Conservation (phyloP, 1,140 invertebrate species). For the Chironomus tepperi region DNA sequence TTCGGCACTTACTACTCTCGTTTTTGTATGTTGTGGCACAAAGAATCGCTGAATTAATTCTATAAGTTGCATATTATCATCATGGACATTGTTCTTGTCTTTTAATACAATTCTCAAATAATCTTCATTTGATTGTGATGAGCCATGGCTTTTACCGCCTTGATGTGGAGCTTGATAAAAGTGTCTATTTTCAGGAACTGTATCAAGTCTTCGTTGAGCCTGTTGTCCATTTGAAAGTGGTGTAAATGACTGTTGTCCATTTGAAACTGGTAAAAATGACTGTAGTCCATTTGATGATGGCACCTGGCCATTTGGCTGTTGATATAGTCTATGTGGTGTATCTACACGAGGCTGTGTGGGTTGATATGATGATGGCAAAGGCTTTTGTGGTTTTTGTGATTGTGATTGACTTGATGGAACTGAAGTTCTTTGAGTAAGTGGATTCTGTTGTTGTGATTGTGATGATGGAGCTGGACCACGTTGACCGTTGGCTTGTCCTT, state of each 20-base stretch:
- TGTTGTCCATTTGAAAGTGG: background rate
- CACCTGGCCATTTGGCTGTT: background rate
- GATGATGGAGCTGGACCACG: background rate
- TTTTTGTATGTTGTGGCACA: background rate
- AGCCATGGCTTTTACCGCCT: background rate
- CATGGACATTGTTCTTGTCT: background rate
- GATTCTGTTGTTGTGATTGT: background rate
- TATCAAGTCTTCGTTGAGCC: background rate
- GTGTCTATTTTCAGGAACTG: background rate
- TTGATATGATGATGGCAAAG: background rate
- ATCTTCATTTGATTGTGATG: slow-evolving; percentile 3
- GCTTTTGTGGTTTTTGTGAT: background rate
- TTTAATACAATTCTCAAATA: background rate
- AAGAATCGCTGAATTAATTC: background rate
- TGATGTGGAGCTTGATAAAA: background rate
- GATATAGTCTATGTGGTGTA: background rate
- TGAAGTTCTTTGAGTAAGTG: background rate
- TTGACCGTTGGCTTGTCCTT: background rate
- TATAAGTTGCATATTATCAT: background rate
- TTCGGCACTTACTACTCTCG: background rate
- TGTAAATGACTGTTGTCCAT: background rate
- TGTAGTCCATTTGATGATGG: background rate
- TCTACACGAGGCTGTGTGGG: background rate
- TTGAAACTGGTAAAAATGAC: background rate
- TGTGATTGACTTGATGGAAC: background rate